Conservation (phyloP, 2,113 vertebrate species). For the Eleginops maclovinus region DNA sequence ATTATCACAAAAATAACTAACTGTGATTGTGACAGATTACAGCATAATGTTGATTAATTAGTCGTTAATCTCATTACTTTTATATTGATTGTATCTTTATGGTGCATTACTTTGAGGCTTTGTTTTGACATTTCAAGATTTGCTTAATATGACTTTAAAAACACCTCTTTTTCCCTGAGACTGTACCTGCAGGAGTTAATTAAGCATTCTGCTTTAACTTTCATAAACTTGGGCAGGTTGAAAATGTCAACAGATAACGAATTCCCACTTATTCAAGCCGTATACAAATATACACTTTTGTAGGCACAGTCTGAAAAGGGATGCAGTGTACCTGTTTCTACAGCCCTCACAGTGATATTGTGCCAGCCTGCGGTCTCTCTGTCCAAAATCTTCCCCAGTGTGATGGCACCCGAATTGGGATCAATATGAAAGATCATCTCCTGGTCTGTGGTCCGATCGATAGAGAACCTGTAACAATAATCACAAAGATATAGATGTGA, state of each 20-base stretch:
- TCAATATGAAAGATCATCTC: slow-evolving; percentile 97
- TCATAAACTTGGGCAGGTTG: not conserved
- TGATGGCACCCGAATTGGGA: slow-evolving; percentile 90
- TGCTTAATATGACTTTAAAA: not conserved
- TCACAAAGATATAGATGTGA: not conserved
- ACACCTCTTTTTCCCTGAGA: not conserved
- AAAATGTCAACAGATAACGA: not conserved
- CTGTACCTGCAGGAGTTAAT: not conserved
- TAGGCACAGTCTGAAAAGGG: not conserved
- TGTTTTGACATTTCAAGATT: not conserved
- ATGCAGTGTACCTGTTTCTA: slow-evolving; percentile 89
- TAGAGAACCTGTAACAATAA: slow-evolving; percentile 88
- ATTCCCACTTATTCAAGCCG: not conserved
- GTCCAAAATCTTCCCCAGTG: slow-evolving; percentile 92
- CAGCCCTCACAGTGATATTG: slow-evolving; percentile 95
- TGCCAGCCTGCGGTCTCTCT: slow-evolving; percentile 97
- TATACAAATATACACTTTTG: not conserved
- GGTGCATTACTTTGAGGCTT: not conserved
- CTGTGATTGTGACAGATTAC: not conserved
- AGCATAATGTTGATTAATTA: not conserved
- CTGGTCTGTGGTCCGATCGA: slow-evolving; percentile 89
- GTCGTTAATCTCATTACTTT: not conserved
- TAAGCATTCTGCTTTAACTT: not conserved
- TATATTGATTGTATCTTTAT: not conserved
- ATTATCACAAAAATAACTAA: not conserved